Base-by-base conservation (phyloP, 2,113 vertebrate species). In the Trichomycterus rosablanca region DNA sequence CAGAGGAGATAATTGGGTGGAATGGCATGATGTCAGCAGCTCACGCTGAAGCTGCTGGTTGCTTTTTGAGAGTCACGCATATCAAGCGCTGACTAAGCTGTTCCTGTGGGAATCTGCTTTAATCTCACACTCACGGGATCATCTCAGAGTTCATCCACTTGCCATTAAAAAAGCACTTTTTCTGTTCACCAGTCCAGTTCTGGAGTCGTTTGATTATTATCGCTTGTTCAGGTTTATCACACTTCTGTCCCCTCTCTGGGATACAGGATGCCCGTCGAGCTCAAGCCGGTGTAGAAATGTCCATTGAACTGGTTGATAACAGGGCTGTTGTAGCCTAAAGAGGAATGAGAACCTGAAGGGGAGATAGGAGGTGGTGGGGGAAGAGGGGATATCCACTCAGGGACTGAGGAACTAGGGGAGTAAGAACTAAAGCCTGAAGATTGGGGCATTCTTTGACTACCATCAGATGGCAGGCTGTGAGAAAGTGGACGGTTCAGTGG, bases 201-300 rank as follows among this genome's bases (percentile, higher is more conserved):
- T 53, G 37, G 37, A 18, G 24, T 52, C 4, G 55, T 23, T 59
- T 30, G 2, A 15, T 20, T 32, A 22, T 49, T 58, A 51, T 23
- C 26, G 3, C 26, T 30, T 30, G 26, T 30, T 7, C 7, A 30
- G 26, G 46, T 19, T 22, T n/a, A 12, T 19, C 88, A 98, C 72
- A 96, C 90, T 62, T 97, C 93, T 7, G 93, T 92, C 54, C 93
- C 94, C 69, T 98, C 95, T 49, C 93, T 86, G 48, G 93, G 78
- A 64, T 92, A 97, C 10, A 93, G 79, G 72, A 87, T 76, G 58
- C 83, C 80, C 0, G 79, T 63, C 1, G 86, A 90, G 73, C 86
- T 87, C 53, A 92, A 74, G 20, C 86, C 75, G 30, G 87, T 91
- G 77, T 95, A 97, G 83, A 97, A 97, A 72, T 92, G 93, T 20